Evolutionary conservation across 1,140 invertebrate genomes (phyloP), one percentile per base, ranked within the genome.

Genomic region (Gryllus bimaculatus): DNA sequence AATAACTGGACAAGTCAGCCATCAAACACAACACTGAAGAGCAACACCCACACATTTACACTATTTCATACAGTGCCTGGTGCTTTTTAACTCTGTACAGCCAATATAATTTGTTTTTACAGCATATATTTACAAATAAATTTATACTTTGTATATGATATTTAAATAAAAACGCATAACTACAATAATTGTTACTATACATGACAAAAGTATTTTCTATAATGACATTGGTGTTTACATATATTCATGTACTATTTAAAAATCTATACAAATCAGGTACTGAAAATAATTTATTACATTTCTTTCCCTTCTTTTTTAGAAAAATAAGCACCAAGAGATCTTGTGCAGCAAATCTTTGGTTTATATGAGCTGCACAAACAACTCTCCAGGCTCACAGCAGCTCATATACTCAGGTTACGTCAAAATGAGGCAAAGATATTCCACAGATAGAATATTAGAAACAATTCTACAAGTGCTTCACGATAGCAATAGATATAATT

Each of bases 261-360:
- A 73, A 49, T 48, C 21, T 18, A 66, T 78, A 78, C 47, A 78
- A 39, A 78, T 78, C 78, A 78, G 78, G 78, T 78, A 78, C 78
- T 78, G 39, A 78, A 78, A 78, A 78, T 78, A 73, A 73, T n/a
- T 66, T 75, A 75, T 47, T 75, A 26, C n/a, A 73, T 73, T 78
- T 78, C 48, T 73, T 78, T 78, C 54, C 21, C 21, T 66, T 78
- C n/a, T 48, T 18, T 47, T 78, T 78, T 78, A 78, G 13, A 78
- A 78, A 78, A 78, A 78, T 78, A 78, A 73, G 78, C 78, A 73
- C 78, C 78, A 73, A 78, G 78, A 48, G 48, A 78, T 66, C 54
- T 66, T 78, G 54, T 78, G 78, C 78, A 78, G 78, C 73, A 49
- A 66, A 73, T 78, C 78, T 78, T 78, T 78, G 78, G 78, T 77